Evolutionary conservation across 2,797 vertebrate genomes (phyloP).

Genomic region (Lagocephalus sceleratus): DNA sequence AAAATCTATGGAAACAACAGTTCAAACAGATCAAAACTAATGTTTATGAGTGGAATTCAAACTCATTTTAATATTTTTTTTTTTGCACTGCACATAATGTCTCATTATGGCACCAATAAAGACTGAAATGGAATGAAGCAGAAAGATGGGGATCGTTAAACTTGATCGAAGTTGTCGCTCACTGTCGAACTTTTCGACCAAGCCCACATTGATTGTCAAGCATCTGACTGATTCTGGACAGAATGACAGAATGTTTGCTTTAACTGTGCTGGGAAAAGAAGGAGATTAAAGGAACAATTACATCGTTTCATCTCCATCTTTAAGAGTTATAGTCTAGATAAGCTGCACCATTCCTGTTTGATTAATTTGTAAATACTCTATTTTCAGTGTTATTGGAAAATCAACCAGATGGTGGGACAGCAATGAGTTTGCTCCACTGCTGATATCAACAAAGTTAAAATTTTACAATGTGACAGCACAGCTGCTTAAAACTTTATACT

Average conservation of each 20-base stretch:
- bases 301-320: background rate
- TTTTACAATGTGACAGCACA: slow-evolving; percentile 10
- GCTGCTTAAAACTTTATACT: slow-evolving; percentile 3
- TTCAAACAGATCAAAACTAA: too few species aligned
- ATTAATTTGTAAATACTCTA: slow-evolving; percentile 14
- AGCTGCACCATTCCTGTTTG: slow-evolving; percentile 1
- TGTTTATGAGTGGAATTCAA: too few species aligned
- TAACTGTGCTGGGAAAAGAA: background rate
- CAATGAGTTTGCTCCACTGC: slow-evolving; percentile 18
- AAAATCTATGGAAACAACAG: too few species aligned
- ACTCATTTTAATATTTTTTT: too few species aligned
- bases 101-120: too few species aligned
- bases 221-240: too few species aligned
- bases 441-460: slow-evolving; percentile 16
- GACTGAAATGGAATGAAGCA: too few species aligned
- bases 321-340: background rate
- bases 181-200: too few species aligned
- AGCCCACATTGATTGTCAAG: too few species aligned
- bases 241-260: background rate
- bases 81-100: too few species aligned
- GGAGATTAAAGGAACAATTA: background rate
- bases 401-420: slow-evolving; percentile 31
- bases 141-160: too few species aligned
- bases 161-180: too few species aligned
- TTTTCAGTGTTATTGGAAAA: slow-evolving; percentile 23